Base-by-base conservation (phyloP, 2,797 vertebrate species). In the Gallinago nigripennis region DNA sequence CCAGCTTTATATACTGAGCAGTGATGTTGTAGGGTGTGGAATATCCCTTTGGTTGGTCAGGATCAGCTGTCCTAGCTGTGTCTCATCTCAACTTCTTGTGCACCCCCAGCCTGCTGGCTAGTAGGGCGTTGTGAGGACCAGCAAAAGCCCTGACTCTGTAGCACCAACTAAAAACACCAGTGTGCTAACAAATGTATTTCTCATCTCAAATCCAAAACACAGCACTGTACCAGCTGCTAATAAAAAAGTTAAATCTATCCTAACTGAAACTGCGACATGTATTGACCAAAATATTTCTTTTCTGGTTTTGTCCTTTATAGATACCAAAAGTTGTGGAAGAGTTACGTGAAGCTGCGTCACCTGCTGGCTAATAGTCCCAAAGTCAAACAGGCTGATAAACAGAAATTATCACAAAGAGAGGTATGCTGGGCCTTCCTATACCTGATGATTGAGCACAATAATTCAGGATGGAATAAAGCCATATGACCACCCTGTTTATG, bases 261-360 rank as follows among this genome's bases (percentile, higher is more conserved):
- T 31, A 64, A 31, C 20, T 12, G 20, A 64, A 64, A 31, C 39
- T 8, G 5, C 7, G 15, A 64, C 19, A 23, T 70, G 14, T 61
- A 11, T 57, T 7, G 3, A 89, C 28, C 17, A 30, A 86, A 82
- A 17, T 73, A 33, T 1, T 89, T 86, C 18, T 75, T 91, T 92
- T 86, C 82, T 97, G 87, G 9, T 82, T 88, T 93, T 90, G 75
- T 88, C 35, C 12, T 94, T 90, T 68, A 99, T 68, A 99, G 99
- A 92, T 99, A 99, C 97, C 99, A 99, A 98, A 99, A 99, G 96
- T 98, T 99, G 82, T 99, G 99, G 99, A 99, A 99, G 97, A 99
- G 99, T 97, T 99, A 99, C 0, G 99, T 99, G 87, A 99, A 99
- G 97, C 98, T 99, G 58, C 99, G 99, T 96, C 99, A 99, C 97